phyloP scores from a whole-genome alignment of 1,140 invertebrate species.

The Coelopa frigida region DNA sequence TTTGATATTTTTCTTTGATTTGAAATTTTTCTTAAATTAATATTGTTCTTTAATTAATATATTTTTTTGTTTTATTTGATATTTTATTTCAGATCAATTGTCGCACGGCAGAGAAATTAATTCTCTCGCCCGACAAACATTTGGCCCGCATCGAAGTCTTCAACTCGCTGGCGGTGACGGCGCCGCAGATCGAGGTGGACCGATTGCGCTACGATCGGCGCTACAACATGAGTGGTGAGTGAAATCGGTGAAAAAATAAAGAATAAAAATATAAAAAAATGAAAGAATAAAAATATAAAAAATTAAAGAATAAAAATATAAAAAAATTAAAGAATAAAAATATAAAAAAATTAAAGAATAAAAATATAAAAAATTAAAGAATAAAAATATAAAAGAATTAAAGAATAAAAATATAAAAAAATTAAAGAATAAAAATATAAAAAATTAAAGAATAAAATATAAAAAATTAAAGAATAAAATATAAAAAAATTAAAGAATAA shows the following conservation, averaged over 20 bases:
- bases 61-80: not conserved
- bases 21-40: conserved; percentile 6
- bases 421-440: too few species aligned
- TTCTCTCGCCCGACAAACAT: conserved; percentile 31
- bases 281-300: too few species aligned
- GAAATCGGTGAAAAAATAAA: not conserved
- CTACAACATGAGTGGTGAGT: conserved; percentile 40
- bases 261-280: not conserved
- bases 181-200: conserved; percentile 64
- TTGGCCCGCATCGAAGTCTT: conserved; percentile 65
- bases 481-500: too few species aligned
- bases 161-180: conserved; percentile 69
- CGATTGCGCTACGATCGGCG: conserved; percentile 38
- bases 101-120: conserved; percentile 24
- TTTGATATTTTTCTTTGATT: not conserved
- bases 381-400: too few species aligned
- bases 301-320: too few species aligned
- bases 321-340: too few species aligned
- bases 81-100: conserved; percentile 42
- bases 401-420: too few species aligned
- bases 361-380: too few species aligned
- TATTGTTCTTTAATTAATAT: not conserved
- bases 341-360: too few species aligned
- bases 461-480: too few species aligned
- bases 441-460: too few species aligned